Percentiles rank a stretch among this genome's conserved stretches.
phyloP scores from a whole-genome alignment of 2,797 vertebrate species.

The Pelobates cultripes region DNA sequence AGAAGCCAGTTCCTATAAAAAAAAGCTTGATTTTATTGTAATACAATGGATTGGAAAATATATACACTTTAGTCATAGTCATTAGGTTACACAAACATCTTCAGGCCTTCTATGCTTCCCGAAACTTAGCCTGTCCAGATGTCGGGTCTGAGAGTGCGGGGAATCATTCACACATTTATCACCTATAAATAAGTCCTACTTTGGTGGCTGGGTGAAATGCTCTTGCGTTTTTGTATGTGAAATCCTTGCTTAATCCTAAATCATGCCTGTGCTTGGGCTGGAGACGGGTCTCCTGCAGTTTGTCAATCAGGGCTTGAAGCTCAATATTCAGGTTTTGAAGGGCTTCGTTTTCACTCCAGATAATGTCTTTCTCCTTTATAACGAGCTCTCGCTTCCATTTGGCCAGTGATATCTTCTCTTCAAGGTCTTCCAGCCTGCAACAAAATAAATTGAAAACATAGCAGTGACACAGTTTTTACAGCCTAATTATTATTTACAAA shows the following conservation, averaged over 20 bases:
- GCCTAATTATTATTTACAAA: no score
- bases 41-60: no score
- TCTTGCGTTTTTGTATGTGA: conserved; percentile 10
- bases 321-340: conserved; percentile 56
- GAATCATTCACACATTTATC: background rate
- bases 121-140: no score
- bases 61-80: no score
- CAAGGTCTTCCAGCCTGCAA: conserved; percentile 49
- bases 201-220: conserved; percentile 16
- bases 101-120: no score
- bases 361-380: conserved; percentile 45
- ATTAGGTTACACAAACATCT: no score
- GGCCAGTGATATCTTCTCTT: conserved; percentile 48
- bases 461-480: no score
- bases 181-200: conserved; percentile 40
- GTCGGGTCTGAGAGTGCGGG: no score
- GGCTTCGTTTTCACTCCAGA: conserved; percentile 45
- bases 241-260: conserved; percentile 16
- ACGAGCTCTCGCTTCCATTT: conserved; percentile 43
- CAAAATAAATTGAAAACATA: background rate
- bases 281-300: conserved; percentile 22
- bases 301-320: conserved; percentile 37
- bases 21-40: no score
- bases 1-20: no score
- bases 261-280: background rate